These are phyloP conservation scores for Platyrinchus mystaceus DNA, from an alignment of 2,797 vertebrate species.

Conservation along the genomic window DNA sequence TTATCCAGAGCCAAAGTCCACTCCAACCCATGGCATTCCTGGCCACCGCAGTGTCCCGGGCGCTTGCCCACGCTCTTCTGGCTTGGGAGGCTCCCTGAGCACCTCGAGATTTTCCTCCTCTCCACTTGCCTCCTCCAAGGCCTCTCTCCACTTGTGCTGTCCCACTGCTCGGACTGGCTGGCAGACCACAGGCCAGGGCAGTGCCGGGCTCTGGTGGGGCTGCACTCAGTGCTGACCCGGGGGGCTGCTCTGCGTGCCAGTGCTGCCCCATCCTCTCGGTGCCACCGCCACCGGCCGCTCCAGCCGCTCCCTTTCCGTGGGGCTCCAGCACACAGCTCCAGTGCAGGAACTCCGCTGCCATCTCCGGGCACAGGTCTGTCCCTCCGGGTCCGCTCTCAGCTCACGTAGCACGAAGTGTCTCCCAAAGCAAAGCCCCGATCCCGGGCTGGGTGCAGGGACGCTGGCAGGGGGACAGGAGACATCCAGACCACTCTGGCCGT, in stretches of 20 bases:
- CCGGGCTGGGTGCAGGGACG: accelerated
- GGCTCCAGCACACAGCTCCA: not conserved
- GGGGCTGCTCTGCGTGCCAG: accelerated
- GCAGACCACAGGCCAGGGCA: not conserved
- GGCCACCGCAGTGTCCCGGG: accelerated
- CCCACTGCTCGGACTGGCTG: not conserved
- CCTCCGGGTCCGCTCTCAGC: not conserved
- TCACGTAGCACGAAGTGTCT: accelerated
- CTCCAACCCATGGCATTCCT: not conserved
- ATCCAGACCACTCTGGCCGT: not conserved
- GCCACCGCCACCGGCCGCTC: not conserved
- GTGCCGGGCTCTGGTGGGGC: accelerated
- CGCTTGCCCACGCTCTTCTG: not conserved
- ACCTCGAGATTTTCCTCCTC: not conserved
- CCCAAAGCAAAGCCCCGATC: not conserved
- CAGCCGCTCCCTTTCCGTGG: not conserved
- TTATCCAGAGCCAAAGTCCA: not conserved
- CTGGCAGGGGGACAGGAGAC: not conserved
- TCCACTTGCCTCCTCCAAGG: not conserved
- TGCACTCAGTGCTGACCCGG: not conserved
- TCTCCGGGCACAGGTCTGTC: accelerated
- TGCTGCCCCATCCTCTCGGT: not conserved
- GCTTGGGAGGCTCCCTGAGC: not conserved
- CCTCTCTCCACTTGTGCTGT: not conserved
- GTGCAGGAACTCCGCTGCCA: not conserved